Base-by-base conservation (phyloP, 2,113 vertebrate species). In the Cranoglanis bouderius region DNA sequence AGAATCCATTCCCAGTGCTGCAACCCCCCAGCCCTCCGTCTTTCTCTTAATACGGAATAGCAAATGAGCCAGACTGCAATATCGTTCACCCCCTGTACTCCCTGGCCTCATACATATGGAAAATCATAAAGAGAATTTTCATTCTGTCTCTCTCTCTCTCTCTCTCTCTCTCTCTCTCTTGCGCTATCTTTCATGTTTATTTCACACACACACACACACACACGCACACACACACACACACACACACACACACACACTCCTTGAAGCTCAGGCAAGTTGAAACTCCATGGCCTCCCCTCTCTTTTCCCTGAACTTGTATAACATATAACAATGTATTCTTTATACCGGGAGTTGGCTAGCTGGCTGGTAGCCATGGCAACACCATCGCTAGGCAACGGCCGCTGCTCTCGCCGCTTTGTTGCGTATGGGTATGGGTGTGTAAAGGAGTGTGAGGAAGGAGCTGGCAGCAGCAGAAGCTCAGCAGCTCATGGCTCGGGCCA, bases 61-160 rank as follows among this genome's bases (percentile, higher is more conserved):
- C 91, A 94, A 95, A 95, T 95, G 92, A 95, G 91, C 93, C 93
- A 94, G 95, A 94, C 94, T 94, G 89, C 93, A 91, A 94, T 94
- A 94, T 95, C 90, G 93, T 89, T 91, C 94, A 89, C 92, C 91
- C 92, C 90, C 92, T 92, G 90, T 91, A 91, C 93, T 93, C 93
- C 93, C 93, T 93, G 92, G 94, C 94, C 93, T 96, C 94, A 96
- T 96, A 95, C 95, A 96, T 96, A 96, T 94, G 95, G 96, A 96
- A 96, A 97, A 96, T 96, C 96, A 96, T 95, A 95, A 94, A 95
- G 92, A 96, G 95, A 93, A 92, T 95, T 95, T 82, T 86, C 86
- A 88, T 88, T 84, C 61, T 75, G 49, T 82, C 83, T 63, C 53
- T 32, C 59, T 88, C 16, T 94, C 93, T 92, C 84, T 90, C 85